Base-by-base conservation (phyloP, 1,140 invertebrate genomes). In the Trachelipus rathkii region DNA sequence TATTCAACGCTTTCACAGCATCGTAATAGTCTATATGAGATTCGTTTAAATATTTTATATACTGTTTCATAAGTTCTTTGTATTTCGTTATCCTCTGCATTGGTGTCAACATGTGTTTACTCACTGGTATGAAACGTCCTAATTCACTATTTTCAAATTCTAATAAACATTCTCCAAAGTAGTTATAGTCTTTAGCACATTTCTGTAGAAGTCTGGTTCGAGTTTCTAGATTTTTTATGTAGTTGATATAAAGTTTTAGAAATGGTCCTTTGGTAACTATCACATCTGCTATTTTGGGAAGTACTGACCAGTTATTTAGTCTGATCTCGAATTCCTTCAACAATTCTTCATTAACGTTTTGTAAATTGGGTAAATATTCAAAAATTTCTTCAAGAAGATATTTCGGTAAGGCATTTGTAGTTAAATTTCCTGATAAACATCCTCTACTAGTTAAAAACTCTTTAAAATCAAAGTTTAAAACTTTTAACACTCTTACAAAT, bases 231-330 rank as follows among this genome's bases (percentile, higher is more conserved):
- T 92, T 89, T 79, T 88, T 87, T 21, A 92, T 91, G 82, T 92
- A 93, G 24, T 88, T 86, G 0, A 91, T 89, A 78, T 92, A 92
- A 80, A 92, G 86, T 84, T 92, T 92, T 0, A 92, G 85, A 84
- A 92, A 93, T 2, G 91, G 91, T 23, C 91, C 91, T 83, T 91
- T 91, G 82, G 89, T 89, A 15, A 92, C 89, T 84, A 92, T 90
- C 15, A 92, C 88, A 84, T 92, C 91, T n/a, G 91, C 87, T 74
- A 93, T 89, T 84, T 88, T 88, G 8, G 87, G 86, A 78, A 87
- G 84, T 21, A 84, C 82, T 13, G 87, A 84, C 91, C 91, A 92
- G 74, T 87, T 85, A 46, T 87, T 82, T 78, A 92, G 87, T 77
- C 91, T 85, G 23, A 86, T 85, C 79, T 90, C 87, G 23, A 92